A percentile compares a stretch with the other conserved stretches of the same genome.
These are phyloP conservation scores for Odontomachus brunneus DNA, from an alignment of 1,140 invertebrate genomes.

Conservation along the genomic window DNA sequence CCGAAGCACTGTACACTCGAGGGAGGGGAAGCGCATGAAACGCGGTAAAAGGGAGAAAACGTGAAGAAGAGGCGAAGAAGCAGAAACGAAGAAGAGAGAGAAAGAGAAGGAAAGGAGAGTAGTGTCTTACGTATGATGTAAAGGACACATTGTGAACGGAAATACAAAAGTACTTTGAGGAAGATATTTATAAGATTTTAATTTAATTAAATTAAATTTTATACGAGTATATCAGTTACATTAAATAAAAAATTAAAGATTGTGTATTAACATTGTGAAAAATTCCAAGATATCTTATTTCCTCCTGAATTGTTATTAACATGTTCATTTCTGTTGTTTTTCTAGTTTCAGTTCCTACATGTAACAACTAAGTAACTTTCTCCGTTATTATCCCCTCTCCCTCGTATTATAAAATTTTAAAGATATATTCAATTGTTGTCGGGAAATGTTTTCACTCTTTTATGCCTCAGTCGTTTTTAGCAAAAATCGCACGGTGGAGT, in stretches of 20 bases:
- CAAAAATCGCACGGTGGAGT: neutral
- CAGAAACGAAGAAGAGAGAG: neutral
- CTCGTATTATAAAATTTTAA: neutral
- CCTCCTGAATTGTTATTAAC: neutral
- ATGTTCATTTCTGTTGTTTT: neutral
- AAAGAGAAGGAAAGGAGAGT: conserved; percentile 3
- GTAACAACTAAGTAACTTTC: too few relatives aligned
- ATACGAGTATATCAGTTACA: too few relatives aligned
- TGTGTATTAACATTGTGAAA: conserved; percentile 1
- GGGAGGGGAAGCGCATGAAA: conserved; percentile 11
- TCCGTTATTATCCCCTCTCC: too few relatives aligned
- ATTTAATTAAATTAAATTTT: too few relatives aligned
- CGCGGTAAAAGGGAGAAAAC: conserved; percentile 14
- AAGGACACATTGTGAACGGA: conserved; percentile 13
- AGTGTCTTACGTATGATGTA: conserved; percentile 16
- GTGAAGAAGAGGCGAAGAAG: neutral
- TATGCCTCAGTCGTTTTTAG: neutral
- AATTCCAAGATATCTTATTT: neutral
- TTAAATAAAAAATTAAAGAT: too few relatives aligned
- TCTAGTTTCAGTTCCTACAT: neutral
- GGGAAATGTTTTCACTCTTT: neutral
- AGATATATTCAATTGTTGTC: neutral
- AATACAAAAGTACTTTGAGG: neutral
- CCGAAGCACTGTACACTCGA: conserved; percentile 36
- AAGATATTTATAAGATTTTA: too few relatives aligned